phyloP scores from a whole-genome alignment of 2,888 invertebrate genomes.

The Tupiocoris notatus region DNA sequence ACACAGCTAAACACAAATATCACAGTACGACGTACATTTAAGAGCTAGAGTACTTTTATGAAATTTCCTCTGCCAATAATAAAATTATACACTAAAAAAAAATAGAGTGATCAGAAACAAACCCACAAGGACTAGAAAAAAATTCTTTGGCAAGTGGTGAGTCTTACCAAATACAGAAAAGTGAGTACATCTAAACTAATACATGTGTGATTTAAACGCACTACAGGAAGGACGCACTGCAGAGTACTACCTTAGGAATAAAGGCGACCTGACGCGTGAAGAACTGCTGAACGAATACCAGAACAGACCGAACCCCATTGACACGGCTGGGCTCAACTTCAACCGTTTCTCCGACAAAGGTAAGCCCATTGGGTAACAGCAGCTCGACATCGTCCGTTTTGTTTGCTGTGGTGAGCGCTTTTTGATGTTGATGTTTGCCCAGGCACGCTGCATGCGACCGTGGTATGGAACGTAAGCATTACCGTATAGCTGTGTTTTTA shows the following conservation, averaged over 20 bases:
- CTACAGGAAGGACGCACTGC: slow-evolving; percentile 77
- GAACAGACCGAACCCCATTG: slow-evolving; percentile 41
- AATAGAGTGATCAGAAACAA: too few species aligned
- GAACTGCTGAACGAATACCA: slow-evolving; percentile 59
- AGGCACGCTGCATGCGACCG: slow-evolving; percentile 14
- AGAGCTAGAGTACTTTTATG: too few species aligned
- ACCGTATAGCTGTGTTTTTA: neutral
- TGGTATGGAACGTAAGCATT: neutral
- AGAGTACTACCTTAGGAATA: slow-evolving; percentile 72
- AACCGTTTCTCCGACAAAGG: slow-evolving; percentile 48
- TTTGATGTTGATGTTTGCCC: neutral
- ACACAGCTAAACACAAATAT: too few species aligned
- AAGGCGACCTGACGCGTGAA: slow-evolving; percentile 73
- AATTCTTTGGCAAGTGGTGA: too few species aligned
- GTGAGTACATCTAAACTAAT: too few species aligned
- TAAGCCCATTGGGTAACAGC: slow-evolving; percentile 14
- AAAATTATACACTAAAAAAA: too few species aligned
- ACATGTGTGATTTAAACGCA: too few species aligned
- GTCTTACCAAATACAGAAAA: too few species aligned
- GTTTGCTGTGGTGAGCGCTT: neutral
- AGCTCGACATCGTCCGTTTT: neutral
- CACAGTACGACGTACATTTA: too few species aligned
- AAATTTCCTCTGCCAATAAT: too few species aligned
- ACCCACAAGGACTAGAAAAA: too few species aligned
- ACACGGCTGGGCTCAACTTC: slow-evolving; percentile 44